Percentiles rank a stretch among this genome's conserved stretches.
Conservation (phyloP, 2,113 vertebrate species). For the Cromileptes altivelis region DNA sequence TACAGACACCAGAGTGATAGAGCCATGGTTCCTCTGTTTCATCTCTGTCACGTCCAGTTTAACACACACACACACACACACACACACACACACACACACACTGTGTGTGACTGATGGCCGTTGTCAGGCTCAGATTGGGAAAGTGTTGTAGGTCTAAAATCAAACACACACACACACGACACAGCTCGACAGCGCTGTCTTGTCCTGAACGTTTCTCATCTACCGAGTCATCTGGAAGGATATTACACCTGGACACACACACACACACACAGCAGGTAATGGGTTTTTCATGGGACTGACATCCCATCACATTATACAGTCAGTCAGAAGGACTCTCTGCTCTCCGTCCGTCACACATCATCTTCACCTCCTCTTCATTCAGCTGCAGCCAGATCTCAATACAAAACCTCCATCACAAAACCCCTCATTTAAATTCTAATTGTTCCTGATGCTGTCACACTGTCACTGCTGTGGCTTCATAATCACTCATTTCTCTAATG, state of each 20-base stretch:
- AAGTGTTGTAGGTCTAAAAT: conserved; percentile 56
- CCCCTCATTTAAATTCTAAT: neutral
- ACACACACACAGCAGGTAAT: conserved; percentile 40
- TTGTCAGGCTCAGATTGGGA: conserved; percentile 65
- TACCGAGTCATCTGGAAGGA: conserved; percentile 49
- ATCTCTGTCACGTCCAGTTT: conserved; percentile 14
- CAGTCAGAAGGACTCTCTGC: conserved; percentile 42
- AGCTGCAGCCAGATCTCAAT: neutral
- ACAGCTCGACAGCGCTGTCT: conserved; percentile 22
- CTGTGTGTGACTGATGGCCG: conserved; percentile 64
- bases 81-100: conserved; percentile 14
- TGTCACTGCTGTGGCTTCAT: too few relatives aligned
- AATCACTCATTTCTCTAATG: too few relatives aligned
- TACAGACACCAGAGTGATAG: neutral
- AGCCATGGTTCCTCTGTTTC: neutral
- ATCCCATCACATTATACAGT: conserved; percentile 64
- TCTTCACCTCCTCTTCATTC: neutral
- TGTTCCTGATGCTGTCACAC: too few relatives aligned
- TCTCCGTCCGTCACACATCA: conserved; percentile 13
- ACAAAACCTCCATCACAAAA: neutral
- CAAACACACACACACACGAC: conserved; percentile 29
- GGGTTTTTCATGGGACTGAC: conserved; percentile 56
- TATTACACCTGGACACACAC: conserved; percentile 53
- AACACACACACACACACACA: conserved; percentile 8
- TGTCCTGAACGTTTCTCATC: conserved; percentile 66